Conservation (phyloP, 2,888 invertebrate species). For the Deilephila elpenor region DNA sequence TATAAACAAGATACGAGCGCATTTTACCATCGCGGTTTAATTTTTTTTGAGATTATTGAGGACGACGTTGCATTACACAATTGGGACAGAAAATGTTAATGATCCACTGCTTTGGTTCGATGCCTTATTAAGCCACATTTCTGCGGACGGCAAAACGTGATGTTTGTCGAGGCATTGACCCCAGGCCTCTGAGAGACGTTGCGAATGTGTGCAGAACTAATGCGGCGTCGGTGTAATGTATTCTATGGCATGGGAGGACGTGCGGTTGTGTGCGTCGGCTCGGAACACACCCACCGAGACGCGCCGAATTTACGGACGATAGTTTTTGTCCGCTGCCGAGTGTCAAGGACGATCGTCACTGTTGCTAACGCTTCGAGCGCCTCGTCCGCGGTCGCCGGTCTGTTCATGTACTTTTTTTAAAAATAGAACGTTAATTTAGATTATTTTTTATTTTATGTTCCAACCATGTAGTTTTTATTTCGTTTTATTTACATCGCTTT, state of each 20-base stretch:
- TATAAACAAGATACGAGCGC: constrained; percentile 25
- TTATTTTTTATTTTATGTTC: constrained; percentile 10
- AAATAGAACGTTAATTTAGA: constrained; percentile 26
- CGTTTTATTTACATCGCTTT: constrained; percentile 2
- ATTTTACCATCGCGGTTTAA: constrained; percentile 31
- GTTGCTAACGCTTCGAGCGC: constrained; percentile 55
- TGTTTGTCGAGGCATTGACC: constrained; percentile 38
- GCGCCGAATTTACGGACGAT: constrained; percentile 75
- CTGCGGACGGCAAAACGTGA: constrained; percentile 9
- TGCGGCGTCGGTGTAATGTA: constrained; percentile 33
- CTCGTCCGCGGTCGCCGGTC: constrained; percentile 18
- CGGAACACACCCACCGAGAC: constrained; percentile 76
- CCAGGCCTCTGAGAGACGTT: constrained; percentile 38
- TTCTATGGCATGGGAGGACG: constrained; percentile 58
- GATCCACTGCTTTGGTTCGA: constrained; percentile 13
- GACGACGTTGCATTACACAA: constrained; percentile 10
- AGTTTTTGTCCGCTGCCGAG: constrained; percentile 79
- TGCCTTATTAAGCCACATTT: constrained; percentile 20
- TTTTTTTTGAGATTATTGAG: background rate
- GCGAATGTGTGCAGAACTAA: constrained; percentile 34
- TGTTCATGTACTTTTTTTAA: constrained; percentile 28
- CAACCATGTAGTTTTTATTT: background rate
- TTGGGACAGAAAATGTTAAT: constrained; percentile 26
- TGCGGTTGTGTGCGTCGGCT: constrained; percentile 56
- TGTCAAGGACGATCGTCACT: constrained; percentile 79